phyloP scores from a whole-genome alignment of 1,140 invertebrate genomes.

The Drosophila obscura region DNA sequence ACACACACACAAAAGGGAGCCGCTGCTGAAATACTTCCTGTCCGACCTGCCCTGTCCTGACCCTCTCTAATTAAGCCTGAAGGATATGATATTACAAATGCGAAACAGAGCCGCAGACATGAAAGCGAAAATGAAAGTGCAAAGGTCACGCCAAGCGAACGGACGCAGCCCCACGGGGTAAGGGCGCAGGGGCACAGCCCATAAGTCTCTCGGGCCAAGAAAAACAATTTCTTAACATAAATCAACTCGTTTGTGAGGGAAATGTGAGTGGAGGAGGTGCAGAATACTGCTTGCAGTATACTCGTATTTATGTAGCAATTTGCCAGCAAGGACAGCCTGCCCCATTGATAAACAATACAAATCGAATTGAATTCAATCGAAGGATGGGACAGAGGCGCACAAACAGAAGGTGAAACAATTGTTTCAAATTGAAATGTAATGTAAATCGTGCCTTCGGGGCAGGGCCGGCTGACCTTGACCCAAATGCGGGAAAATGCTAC shows the following conservation, averaged over 20 bases:
- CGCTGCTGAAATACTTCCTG: conserved; percentile 37
- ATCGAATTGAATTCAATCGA: conserved; percentile 23
- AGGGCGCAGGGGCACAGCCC: conserved; percentile 1
- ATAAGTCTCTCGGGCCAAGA: conserved; percentile 27
- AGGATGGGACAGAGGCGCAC: background rate
- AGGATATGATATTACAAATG: conserved; percentile 44
- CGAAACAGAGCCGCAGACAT: conserved; percentile 11
- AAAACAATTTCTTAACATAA: conserved; percentile 49
- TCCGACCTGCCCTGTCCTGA: conserved; percentile 11
- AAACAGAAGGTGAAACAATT: conserved; percentile 1
- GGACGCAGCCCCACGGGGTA: background rate
- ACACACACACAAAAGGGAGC: conserved; percentile 13
- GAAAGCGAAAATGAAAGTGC: conserved; percentile 37
- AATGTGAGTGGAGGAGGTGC: conserved; percentile 12
- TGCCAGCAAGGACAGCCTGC: conserved; percentile 33
- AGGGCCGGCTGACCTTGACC: conserved; percentile 35
- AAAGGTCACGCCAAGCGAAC: conserved; percentile 40
- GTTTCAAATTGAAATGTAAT: conserved; percentile 47
- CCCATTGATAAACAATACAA: conserved; percentile 42
- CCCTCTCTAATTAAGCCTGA: conserved; percentile 44
- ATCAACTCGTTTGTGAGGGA: conserved; percentile 32
- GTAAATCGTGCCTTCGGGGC: conserved; percentile 28
- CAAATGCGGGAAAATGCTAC: conserved; percentile 25
- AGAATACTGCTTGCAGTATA: background rate
- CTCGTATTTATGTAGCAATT: conserved; percentile 39